Conservation (phyloP, 1,140 invertebrate species). For the Drosophila hydei region DNA sequence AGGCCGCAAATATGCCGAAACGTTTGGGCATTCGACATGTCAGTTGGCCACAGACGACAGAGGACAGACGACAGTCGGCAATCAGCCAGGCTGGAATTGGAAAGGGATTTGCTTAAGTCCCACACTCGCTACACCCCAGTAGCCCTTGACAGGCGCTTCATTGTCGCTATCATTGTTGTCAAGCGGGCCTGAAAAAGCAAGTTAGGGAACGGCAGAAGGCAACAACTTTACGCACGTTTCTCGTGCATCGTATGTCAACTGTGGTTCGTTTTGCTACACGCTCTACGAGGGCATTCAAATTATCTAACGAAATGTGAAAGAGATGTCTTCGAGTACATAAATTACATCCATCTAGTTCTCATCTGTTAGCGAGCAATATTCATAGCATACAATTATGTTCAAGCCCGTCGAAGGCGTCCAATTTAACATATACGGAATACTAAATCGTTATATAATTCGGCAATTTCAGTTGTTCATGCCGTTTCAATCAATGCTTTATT, state of each 20-base stretch:
- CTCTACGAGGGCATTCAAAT: not conserved
- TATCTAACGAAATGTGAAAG: too few species aligned
- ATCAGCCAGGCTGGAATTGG: conserved; percentile 27
- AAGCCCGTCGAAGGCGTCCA: too few species aligned
- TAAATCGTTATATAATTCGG: too few species aligned
- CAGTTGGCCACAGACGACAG: conserved; percentile 21
- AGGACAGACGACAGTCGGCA: conserved; percentile 27
- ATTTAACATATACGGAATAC: too few species aligned
- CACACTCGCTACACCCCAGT: not conserved
- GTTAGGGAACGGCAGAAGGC: not conserved
- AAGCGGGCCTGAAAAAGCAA: conserved; percentile 14
- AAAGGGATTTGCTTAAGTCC: conserved; percentile 59
- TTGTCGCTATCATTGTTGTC: conserved; percentile 52
- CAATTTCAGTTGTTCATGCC: too few species aligned
- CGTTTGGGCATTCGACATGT: conserved; percentile 33
- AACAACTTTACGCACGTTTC: conserved; percentile 43
- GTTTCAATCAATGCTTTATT: too few species aligned
- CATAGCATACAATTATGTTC: too few species aligned
- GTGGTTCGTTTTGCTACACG: conserved; percentile 11
- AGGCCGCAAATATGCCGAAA: conserved; percentile 61
- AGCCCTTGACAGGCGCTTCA: conserved; percentile 19
- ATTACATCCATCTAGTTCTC: too few species aligned
- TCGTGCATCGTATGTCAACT: conserved; percentile 57
- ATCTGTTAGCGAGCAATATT: too few species aligned
- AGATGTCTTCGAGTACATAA: too few species aligned